These are phyloP conservation scores for Nasonia vitripennis DNA, from an alignment of 1,140 invertebrate genomes.

Conservation along the genomic window DNA sequence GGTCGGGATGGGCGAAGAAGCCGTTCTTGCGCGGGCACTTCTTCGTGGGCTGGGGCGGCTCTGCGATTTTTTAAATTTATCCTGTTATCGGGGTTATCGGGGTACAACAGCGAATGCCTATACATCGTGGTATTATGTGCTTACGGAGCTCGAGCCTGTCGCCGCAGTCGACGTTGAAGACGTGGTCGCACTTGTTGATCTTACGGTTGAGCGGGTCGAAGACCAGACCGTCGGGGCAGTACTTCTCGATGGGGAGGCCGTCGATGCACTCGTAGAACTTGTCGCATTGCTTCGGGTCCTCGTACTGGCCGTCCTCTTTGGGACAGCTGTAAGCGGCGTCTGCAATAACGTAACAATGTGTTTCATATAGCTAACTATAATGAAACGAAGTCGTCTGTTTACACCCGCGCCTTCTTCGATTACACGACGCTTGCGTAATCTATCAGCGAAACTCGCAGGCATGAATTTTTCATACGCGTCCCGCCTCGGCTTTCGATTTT, in stretches of 20 bases:
- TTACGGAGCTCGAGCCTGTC: slow-evolving; percentile 91
- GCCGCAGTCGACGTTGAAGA: slow-evolving; percentile 92
- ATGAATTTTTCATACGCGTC: slow-evolving; percentile 40
- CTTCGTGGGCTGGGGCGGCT: slow-evolving; percentile 82
- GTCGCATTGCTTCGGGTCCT: slow-evolving; percentile 87
- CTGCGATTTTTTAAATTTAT: slow-evolving; percentile 68
- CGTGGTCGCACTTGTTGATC: slow-evolving; percentile 92
- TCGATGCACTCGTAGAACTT: slow-evolving; percentile 89
- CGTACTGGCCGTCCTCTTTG: slow-evolving; percentile 83
- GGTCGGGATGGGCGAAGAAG: slow-evolving; percentile 91
- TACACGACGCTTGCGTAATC: not conserved
- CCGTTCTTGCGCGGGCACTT: slow-evolving; percentile 89
- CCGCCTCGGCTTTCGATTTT: slow-evolving; percentile 29
- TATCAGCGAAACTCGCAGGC: slow-evolving; percentile 37
- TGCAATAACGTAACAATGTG: too few relatives aligned
- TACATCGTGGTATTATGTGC: slow-evolving; percentile 60
- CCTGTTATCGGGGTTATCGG: too few relatives aligned
- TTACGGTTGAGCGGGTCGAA: slow-evolving; percentile 89
- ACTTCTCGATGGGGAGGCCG: slow-evolving; percentile 82
- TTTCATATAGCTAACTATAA: too few relatives aligned
- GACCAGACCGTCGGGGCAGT: slow-evolving; percentile 90
- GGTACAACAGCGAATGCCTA: not conserved
- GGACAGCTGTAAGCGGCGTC: slow-evolving; percentile 83
- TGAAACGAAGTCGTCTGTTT: too few relatives aligned
- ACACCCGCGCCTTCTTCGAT: not conserved